Evolutionary conservation across 2,113 vertebrate species (phyloP).

Genomic region (Ploceus nigricollis): DNA sequence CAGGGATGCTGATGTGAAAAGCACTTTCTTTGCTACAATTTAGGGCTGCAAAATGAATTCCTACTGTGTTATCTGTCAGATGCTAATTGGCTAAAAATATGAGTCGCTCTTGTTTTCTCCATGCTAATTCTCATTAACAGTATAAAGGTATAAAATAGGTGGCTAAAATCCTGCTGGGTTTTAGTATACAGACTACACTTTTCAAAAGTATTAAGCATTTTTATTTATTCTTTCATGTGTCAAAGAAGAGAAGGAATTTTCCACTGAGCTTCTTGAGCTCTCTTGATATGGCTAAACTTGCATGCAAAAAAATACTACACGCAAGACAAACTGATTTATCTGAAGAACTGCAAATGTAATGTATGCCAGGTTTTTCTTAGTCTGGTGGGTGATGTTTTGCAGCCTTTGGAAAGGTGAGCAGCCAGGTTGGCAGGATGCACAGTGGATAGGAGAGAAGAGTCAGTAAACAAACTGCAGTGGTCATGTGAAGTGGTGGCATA

Average conservation of each 20-base stretch:
- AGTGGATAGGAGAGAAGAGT: background rate
- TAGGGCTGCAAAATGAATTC: background rate
- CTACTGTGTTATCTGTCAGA: background rate
- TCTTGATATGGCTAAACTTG: background rate
- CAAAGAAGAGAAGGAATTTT: background rate
- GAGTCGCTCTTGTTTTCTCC: background rate
- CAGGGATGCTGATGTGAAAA: background rate
- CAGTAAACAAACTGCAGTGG: background rate
- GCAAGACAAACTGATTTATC: background rate
- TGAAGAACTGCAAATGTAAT: background rate
- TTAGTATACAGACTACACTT: background rate
- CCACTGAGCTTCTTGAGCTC: background rate
- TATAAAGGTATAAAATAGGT: background rate
- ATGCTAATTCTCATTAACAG: background rate
- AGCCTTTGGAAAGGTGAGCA: background rate
- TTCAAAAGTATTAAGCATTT: background rate
- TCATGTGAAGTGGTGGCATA: background rate
- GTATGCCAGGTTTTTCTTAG: background rate
- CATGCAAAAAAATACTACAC: background rate
- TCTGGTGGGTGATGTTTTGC: background rate
- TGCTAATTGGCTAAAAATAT: background rate
- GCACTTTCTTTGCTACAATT: background rate
- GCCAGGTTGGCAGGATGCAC: background rate
- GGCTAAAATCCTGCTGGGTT: background rate
- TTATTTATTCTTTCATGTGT: background rate